phyloP scores from a whole-genome alignment of 2,888 invertebrate genomes.

The Esperia sulphurella region DNA sequence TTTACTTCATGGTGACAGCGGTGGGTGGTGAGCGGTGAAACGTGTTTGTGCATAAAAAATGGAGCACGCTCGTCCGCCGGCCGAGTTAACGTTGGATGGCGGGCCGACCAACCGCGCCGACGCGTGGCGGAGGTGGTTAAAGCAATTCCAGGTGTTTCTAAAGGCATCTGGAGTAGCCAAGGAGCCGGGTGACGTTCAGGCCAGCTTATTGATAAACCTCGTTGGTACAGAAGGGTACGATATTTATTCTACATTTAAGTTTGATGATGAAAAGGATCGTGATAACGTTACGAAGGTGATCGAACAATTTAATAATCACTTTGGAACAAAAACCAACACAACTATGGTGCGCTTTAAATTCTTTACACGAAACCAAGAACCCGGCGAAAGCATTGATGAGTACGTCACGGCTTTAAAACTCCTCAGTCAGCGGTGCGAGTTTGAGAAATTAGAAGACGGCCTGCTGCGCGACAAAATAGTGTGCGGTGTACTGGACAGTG shows the following conservation, averaged over 20 bases:
- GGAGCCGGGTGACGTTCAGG: conserved; percentile 6
- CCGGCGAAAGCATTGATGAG: no score
- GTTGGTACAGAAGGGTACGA: conserved; percentile 6
- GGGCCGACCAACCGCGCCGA: conserved; percentile 12
- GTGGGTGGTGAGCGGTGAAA: no score
- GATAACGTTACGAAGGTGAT: not conserved
- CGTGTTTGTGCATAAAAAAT: no score
- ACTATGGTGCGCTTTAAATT: not conserved
- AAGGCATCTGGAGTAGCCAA: conserved; percentile 15
- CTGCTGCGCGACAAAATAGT: no score
- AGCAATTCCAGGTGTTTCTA: conserved; percentile 5
- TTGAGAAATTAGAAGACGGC: no score
- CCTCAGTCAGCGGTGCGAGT: no score
- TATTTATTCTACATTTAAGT: conserved; percentile 3
- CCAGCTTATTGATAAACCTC: conserved; percentile 4
- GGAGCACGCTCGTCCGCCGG: conserved; percentile 9
- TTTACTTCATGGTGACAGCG: no score
- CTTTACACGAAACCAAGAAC: no score
- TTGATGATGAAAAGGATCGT: not conserved
- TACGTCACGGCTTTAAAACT: no score
- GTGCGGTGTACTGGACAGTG: no score
- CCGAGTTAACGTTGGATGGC: conserved; percentile 3
- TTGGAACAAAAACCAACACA: not conserved
- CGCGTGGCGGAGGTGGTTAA: conserved; percentile 12
- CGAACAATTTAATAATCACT: not conserved